Percentiles rank a stretch among this genome's conserved stretches.
Evolutionary conservation across 2,888 invertebrate genomes (phyloP).

Genomic region (Branchellion lobata): DNA sequence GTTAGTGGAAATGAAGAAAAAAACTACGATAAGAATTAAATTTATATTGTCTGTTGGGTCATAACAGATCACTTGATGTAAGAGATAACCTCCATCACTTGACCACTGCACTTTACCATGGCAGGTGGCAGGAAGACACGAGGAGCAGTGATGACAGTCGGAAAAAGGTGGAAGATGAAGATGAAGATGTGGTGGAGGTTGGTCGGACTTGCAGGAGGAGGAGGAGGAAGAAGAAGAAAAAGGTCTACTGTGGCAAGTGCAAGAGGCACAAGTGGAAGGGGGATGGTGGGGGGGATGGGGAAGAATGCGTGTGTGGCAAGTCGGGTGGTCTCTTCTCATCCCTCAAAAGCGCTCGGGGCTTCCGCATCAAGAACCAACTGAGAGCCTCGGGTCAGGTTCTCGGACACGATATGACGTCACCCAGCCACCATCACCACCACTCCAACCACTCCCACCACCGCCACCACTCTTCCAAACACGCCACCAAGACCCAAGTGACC

Average conservation of each 20-base stretch:
- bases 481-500: background rate
- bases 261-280: background rate
- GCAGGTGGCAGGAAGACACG: background rate
- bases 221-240: conserved; percentile 4
- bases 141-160: background rate
- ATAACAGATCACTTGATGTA: too few relatives aligned
- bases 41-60: too few relatives aligned
- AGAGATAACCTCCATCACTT: too few relatives aligned
- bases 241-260: background rate
- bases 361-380: conserved; percentile 32
- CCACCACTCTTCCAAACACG: background rate
- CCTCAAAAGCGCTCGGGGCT: background rate
- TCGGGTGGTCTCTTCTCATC: background rate
- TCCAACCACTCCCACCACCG: background rate
- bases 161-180: background rate
- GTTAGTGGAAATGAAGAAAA: too few relatives aligned
- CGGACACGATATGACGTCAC: conserved; percentile 1
- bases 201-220: background rate
- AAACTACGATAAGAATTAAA: too few relatives aligned
- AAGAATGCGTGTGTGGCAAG: background rate
- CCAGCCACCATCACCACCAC: background rate
- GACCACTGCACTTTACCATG: too few relatives aligned
- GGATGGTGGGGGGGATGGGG: background rate
- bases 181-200: background rate
- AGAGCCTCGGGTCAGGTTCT: conserved; percentile 12